Conservation (phyloP, 2,113 vertebrate genomes). For the Labeo rohita region DNA sequence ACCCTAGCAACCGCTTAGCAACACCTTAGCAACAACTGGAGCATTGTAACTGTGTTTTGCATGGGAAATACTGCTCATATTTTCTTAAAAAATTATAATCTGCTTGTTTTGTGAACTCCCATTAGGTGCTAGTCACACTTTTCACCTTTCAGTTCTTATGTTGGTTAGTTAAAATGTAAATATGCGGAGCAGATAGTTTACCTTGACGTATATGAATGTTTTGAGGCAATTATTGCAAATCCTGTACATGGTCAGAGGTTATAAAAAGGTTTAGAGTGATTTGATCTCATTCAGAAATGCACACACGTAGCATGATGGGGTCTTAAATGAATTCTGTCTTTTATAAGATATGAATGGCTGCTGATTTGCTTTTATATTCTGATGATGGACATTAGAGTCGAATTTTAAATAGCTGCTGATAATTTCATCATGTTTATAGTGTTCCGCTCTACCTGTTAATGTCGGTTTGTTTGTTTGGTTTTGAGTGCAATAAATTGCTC, state of each 20-base stretch:
- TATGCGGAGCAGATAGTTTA: background rate
- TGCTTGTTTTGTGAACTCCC: background rate
- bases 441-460: background rate
- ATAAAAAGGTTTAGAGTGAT: background rate
- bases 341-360: background rate
- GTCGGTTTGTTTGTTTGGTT: background rate
- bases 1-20: background rate
- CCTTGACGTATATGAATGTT: background rate
- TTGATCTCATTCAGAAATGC: conserved; percentile 1
- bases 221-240: background rate
- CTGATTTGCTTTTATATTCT: background rate
- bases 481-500: background rate
- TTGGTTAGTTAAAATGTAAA: background rate
- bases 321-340: background rate
- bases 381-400: background rate
- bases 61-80: background rate
- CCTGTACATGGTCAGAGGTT: background rate
- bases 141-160: background rate
- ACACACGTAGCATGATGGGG: background rate
- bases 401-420: background rate
- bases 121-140: background rate
- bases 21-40: too few relatives aligned
- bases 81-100: background rate
- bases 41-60: too few relatives aligned
- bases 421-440: background rate